phyloP scores from a whole-genome alignment of 2,113 vertebrate species.

The Eurypyga helias region DNA sequence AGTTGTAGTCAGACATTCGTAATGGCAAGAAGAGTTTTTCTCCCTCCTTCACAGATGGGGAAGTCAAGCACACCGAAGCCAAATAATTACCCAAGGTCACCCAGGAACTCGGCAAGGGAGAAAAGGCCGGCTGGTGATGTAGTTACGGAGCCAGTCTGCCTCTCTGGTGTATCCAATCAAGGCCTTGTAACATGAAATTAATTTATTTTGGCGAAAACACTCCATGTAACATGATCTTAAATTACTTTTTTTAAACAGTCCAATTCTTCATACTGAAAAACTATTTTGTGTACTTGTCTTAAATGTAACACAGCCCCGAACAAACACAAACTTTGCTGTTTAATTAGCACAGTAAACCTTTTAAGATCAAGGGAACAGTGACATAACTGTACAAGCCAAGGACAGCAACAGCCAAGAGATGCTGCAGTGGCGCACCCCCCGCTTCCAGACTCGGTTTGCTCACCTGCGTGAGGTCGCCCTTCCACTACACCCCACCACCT shows the following conservation, averaged over 20 bases:
- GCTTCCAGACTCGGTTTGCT: background rate
- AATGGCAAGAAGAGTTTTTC: background rate
- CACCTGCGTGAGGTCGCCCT: background rate
- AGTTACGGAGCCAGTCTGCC: background rate
- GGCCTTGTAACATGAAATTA: background rate
- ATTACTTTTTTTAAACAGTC: background rate
- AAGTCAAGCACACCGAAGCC: background rate
- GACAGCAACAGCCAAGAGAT: background rate
- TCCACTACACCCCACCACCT: background rate
- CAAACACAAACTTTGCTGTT: background rate
- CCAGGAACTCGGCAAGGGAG: background rate
- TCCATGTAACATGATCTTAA: background rate
- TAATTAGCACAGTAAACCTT: background rate
- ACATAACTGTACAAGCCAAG: background rate
- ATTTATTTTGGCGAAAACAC: background rate
- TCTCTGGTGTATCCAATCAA: background rate
- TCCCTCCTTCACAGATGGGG: background rate
- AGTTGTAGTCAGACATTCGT: background rate
- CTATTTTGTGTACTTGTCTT: background rate
- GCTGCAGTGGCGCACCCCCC: background rate
- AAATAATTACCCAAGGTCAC: background rate
- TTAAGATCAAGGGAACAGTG: background rate
- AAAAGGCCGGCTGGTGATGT: background rate
- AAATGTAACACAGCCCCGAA: background rate
- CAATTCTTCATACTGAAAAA: background rate